Evolutionary conservation across 92 coral and sea anemone genomes (phyloP).

Genomic region (Zoanthus gigantus): DNA sequence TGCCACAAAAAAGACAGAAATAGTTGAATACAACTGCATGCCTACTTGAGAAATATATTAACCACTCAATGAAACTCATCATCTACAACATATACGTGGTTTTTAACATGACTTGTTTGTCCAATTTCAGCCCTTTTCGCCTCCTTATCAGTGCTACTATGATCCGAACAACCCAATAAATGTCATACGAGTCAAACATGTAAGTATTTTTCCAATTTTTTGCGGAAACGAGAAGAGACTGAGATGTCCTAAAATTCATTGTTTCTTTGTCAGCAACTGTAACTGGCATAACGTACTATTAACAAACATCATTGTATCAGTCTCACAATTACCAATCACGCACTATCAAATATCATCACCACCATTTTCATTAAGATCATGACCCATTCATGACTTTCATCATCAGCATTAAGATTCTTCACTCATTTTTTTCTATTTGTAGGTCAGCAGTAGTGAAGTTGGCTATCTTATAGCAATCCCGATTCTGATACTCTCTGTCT

Average conservation of each 20-base stretch:
- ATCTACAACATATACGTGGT: background rate
- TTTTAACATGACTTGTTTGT: background rate
- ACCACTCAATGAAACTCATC: background rate
- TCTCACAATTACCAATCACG: background rate
- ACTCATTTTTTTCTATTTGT: background rate
- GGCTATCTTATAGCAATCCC: conserved; percentile 72
- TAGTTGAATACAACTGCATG: no score
- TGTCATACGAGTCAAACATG: conserved; percentile 66
- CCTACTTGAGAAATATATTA: background rate
- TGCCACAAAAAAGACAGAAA: no score
- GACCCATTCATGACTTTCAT: background rate
- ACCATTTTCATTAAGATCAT: background rate
- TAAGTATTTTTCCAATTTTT: background rate
- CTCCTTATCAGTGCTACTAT: conserved; percentile 79
- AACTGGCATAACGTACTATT: no score
- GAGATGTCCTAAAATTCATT: background rate
- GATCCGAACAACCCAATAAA: conserved; percentile 77
- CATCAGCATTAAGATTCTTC: background rate
- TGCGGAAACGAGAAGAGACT: background rate
- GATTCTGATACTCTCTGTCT: conserved; percentile 67
- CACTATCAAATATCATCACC: background rate
- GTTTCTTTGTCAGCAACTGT: background rate
- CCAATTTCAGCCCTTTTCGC: conserved; percentile 64
- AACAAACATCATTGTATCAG: background rate
- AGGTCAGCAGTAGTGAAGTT: conserved; percentile 76